phyloP scores from a whole-genome alignment of 53 echinoderm and acorn worm species.

The Glandiceps talaboti region DNA sequence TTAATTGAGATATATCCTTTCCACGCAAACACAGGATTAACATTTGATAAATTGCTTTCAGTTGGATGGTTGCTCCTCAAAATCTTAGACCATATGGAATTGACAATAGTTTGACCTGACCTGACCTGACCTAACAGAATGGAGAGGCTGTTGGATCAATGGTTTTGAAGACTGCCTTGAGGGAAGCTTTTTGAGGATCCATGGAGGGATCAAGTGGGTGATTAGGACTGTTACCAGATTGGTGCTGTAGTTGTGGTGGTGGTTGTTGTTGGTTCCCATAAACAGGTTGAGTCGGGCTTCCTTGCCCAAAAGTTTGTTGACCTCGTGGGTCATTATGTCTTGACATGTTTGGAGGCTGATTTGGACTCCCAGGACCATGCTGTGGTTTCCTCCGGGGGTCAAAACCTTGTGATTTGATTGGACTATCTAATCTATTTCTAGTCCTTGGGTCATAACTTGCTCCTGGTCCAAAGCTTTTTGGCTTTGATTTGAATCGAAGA shows the following conservation, averaged over 20 bases:
- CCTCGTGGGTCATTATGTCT: conserved; percentile 10
- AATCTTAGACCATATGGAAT: too few species aligned
- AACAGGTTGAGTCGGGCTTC: conserved; percentile 13
- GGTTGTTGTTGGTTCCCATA: too few species aligned
- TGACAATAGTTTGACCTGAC: too few species aligned
- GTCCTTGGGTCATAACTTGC: background rate
- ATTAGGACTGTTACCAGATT: conserved; percentile 2
- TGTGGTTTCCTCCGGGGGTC: background rate
- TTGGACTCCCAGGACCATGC: background rate
- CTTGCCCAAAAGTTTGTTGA: conserved; percentile 20
- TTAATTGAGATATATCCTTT: too few species aligned
- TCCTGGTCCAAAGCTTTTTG: background rate
- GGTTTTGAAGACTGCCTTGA: conserved; percentile 94
- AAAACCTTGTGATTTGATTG: background rate
- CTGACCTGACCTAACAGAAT: conserved; percentile 56
- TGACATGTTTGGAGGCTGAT: conserved; percentile 11
- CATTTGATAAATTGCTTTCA: too few species aligned
- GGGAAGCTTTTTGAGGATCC: conserved; percentile 31
- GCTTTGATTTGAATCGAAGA: conserved; percentile 11
- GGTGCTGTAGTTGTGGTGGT: background rate
- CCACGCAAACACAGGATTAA: too few species aligned
- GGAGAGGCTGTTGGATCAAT: conserved; percentile 93
- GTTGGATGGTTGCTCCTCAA: too few species aligned
- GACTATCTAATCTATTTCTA: background rate
- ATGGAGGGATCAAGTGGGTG: conserved; percentile 8